phyloP scores from a whole-genome alignment of 2,888 invertebrate species.

The Scrobipalpa atriplicella region DNA sequence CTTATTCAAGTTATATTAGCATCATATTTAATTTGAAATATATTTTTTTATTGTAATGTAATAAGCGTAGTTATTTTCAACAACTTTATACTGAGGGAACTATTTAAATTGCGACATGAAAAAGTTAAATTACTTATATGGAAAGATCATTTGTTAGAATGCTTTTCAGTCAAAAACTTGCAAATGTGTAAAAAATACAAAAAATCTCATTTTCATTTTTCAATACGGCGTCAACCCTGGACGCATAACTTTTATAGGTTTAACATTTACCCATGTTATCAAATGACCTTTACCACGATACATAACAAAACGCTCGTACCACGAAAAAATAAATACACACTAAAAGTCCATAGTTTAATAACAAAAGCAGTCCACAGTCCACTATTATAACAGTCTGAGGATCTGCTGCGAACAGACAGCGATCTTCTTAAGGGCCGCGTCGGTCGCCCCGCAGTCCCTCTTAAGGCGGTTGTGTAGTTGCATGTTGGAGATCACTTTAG shows the following conservation, averaged over 20 bases:
- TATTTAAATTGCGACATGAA: background rate
- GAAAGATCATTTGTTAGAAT: background rate
- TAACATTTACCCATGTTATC: background rate
- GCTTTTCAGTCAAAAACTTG: background rate
- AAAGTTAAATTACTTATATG: background rate
- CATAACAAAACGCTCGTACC: background rate
- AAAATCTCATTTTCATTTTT: no score
- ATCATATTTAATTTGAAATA: slow-evolving; percentile 22
- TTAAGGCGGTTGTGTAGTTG: slow-evolving; percentile 68
- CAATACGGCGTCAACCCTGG: no score
- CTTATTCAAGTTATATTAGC: no score
- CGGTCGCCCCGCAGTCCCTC: slow-evolving; percentile 55
- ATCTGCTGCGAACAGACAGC: slow-evolving; percentile 72
- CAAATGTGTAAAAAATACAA: no score
- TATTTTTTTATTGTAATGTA: slow-evolving; percentile 15
- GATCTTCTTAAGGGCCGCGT: slow-evolving; percentile 65
- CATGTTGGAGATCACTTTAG: slow-evolving; percentile 63
- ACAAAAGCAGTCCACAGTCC: slow-evolving; percentile 39
- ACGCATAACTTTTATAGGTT: no score
- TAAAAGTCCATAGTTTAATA: slow-evolving; percentile 17
- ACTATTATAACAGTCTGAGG: slow-evolving; percentile 63
- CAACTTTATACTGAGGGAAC: background rate
- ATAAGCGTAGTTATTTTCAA: slow-evolving; percentile 11
- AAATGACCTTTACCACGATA: background rate
- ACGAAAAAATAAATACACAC: slow-evolving; percentile 11